phyloP scores from a whole-genome alignment of 2,113 vertebrate species.

The Pogona vitticeps region DNA sequence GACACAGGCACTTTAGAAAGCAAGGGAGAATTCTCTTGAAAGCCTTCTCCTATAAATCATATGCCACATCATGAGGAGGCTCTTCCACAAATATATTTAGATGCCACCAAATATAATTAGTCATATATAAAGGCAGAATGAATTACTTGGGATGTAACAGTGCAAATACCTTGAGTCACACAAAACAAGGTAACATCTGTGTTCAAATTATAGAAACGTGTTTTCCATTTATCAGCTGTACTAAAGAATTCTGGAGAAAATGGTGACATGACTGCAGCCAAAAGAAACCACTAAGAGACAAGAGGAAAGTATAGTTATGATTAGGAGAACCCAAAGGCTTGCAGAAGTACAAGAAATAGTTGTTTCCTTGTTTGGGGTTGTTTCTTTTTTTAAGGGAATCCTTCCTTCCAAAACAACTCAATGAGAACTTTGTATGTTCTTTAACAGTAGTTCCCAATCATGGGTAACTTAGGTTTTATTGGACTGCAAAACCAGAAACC shows the following conservation, averaged over 20 bases:
- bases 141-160: no score
- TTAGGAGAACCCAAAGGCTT: neutral
- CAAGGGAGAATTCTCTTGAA: fast-evolving
- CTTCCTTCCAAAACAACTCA: neutral
- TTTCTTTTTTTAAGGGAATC: no score
- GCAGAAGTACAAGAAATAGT: neutral
- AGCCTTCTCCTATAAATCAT: neutral
- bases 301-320: neutral
- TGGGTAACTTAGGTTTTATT: no score
- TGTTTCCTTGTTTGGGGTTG: no score
- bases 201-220: neutral
- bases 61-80: neutral
- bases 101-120: neutral
- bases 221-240: neutral
- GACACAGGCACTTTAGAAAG: fast-evolving
- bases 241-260: neutral
- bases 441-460: no score
- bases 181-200: neutral
- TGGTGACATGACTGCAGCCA: neutral
- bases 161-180: neutral
- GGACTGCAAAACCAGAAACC: no score
- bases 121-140: neutral
- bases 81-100: neutral
- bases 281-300: neutral
- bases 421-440: neutral